Conservation (phyloP, 2,888 invertebrate species). For the Heliconius aoede region DNA sequence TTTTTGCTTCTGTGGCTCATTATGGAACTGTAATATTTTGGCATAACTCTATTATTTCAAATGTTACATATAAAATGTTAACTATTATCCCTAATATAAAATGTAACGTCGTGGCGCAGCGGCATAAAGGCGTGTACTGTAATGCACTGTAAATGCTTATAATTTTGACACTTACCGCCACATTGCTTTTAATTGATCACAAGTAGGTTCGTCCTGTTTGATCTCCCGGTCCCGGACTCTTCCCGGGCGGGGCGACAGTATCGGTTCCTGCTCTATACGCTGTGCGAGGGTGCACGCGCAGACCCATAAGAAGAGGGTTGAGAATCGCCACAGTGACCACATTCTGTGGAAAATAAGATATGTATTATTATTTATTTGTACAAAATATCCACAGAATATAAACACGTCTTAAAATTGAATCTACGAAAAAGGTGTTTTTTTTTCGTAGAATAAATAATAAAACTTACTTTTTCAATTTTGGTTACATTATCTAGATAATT, state of each 20-base stretch:
- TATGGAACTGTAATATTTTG: too few species aligned
- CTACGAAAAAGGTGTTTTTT: too few species aligned
- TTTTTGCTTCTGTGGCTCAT: too few species aligned
- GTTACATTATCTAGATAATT: too few species aligned
- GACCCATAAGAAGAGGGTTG: constrained; percentile 58
- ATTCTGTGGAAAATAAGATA: constrained; percentile 58
- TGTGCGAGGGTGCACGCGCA: constrained; percentile 69
- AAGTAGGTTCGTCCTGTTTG: constrained; percentile 88
- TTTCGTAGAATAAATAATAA: background rate
- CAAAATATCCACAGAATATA: background rate
- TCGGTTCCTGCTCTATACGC: constrained; percentile 72
- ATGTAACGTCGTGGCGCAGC: too few species aligned
- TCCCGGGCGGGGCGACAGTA: constrained; percentile 68
- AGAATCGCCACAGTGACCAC: constrained; percentile 70
- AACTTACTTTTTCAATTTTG: background rate
- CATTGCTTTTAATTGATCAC: constrained; percentile 94
- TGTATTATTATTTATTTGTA: too few species aligned
- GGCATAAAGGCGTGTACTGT: too few species aligned
- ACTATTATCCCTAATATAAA: too few species aligned
- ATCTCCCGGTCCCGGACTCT: constrained; percentile 74
- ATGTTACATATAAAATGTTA: too few species aligned
- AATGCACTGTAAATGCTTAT: background rate
- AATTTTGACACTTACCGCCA: constrained; percentile 85
- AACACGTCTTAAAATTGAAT: too few species aligned
- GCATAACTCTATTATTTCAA: too few species aligned